Conservation (phyloP, 2,888 invertebrate genomes). For the Drosophila hamatofila region DNA sequence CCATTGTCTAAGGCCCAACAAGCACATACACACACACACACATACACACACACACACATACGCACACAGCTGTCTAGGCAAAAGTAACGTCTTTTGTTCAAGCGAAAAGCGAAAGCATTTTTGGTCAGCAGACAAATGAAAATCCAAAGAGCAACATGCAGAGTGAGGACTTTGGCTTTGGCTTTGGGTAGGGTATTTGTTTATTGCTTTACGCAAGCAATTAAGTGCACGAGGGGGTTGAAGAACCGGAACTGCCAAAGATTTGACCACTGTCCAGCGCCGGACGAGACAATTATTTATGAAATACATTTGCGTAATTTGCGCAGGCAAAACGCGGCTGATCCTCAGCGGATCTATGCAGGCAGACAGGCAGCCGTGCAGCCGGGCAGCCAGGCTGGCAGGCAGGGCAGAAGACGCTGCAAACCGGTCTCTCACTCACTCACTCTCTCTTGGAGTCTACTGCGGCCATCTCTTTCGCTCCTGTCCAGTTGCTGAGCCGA, state of each 20-base stretch:
- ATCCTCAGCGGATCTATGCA: conserved; percentile 51
- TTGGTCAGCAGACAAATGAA: conserved; percentile 64
- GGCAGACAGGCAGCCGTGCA: conserved; percentile 28
- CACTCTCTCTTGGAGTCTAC: conserved; percentile 1
- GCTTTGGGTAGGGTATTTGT: conserved; percentile 59
- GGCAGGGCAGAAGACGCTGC: conserved; percentile 39
- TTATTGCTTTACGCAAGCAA: conserved; percentile 75
- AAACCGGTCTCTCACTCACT: conserved; percentile 32
- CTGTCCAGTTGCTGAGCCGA: conserved; percentile 54
- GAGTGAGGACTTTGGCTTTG: conserved; percentile 1
- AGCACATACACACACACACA: conserved; percentile 14
- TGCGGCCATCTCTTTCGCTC: neutral
- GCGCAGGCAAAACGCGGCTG: conserved; percentile 50
- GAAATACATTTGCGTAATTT: conserved; percentile 84
- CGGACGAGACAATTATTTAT: conserved; percentile 75
- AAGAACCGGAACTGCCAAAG: conserved; percentile 33
- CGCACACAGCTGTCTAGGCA: conserved; percentile 28
- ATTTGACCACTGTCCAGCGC: conserved; percentile 68
- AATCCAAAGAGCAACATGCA: conserved; percentile 29
- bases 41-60: conserved; percentile 5
- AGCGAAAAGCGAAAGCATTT: conserved; percentile 71
- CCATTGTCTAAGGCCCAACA: conserved; percentile 46
- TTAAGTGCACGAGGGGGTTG: conserved; percentile 66
- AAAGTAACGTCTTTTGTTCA: conserved; percentile 75
- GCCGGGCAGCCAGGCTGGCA: conserved; percentile 29